Base-by-base conservation (phyloP, 2,888 invertebrate species). In the Sarcophaga carnaria region DNA sequence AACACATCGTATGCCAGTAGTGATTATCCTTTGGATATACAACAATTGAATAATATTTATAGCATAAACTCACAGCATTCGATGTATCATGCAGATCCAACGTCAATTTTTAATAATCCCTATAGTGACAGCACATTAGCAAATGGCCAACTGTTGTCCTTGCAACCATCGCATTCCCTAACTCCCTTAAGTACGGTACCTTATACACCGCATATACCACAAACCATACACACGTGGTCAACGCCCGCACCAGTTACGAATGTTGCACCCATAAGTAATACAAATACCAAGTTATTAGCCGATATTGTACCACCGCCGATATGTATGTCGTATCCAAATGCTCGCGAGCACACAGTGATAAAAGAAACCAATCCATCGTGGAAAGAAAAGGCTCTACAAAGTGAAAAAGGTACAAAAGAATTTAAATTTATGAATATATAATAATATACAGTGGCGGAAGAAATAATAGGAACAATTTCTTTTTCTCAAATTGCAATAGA, bases 351-450 rank as follows among this genome's bases (percentile, higher is more conserved):
- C 75, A 83, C 89, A 2, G 92, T 93, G 17, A 89, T 89, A 37
- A 92, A 92, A 87, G 92, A 92, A 76, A 89, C 90, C 59, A 93
- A 93, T 90, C 92, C 91, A 91, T 94, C 94, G 60, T 95, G 95
- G 95, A 95, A 95, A 89, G 95, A 95, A 88, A 93, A 95, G 70
- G 95, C 95, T 2, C 88, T 95, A 89, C 95, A 95, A 91, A 94
- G 95, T 85, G 95, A 95, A 91, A 95, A 95, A 94, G 95, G 95
- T 95, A 37, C 11, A 27, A 54, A 54, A 54, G 17, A 54, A 54
- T 14, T 49, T 49, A 0, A 49, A 49, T 49, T 49, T 49, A 14
- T 49, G 14, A 49, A 14, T 49, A 49, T 3, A 49, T 14, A 49
- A 49, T 14, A 49, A 12, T 49, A 49, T 14, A 14, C 14, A 14